These are phyloP conservation scores for Drosophila colorata DNA, from an alignment of 2,888 invertebrate genomes.

Conservation along the genomic window DNA sequence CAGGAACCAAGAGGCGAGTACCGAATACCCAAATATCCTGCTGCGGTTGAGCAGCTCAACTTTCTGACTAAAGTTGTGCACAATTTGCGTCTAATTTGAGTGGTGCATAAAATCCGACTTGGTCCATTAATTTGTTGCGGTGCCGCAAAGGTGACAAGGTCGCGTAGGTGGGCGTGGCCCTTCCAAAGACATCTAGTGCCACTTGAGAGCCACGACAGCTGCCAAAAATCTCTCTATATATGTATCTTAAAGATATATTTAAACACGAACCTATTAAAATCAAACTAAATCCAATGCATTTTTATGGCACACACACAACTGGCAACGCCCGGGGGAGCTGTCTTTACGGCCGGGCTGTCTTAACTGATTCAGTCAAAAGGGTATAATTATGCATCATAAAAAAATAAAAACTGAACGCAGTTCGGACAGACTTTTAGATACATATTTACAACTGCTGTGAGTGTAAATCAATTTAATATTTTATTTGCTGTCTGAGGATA, in stretches of 20 bases:
- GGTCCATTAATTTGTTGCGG: conserved; percentile 68
- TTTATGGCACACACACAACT: conserved; percentile 34
- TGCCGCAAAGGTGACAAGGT: conserved; percentile 41
- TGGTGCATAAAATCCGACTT: conserved; percentile 45
- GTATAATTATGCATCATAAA: conserved; percentile 72
- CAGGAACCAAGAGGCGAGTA: neutral
- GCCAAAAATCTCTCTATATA: conserved; percentile 30
- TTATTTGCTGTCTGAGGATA: neutral
- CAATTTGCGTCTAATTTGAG: conserved; percentile 45
- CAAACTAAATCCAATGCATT: conserved; percentile 65
- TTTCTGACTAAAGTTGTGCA: conserved; percentile 18
- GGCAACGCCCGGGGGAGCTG: conserved; percentile 34
- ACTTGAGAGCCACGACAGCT: conserved; percentile 27
- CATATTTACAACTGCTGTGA: conserved; percentile 2
- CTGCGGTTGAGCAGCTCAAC: conserved; percentile 24
- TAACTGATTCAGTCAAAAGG: conserved; percentile 58
- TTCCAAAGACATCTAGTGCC: neutral
- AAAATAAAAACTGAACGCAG: conserved; percentile 8
- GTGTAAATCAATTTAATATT: neutral
- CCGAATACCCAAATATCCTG: conserved; percentile 38
- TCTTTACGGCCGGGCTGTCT: conserved; percentile 43
- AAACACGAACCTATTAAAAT: conserved; percentile 60
- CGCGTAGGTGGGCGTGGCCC: conserved; percentile 16
- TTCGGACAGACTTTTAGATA: conserved; percentile 4
- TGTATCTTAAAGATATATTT: conserved; percentile 57